These are phyloP conservation scores for Rousettus madagascariensis DNA, from an alignment of 2,797 vertebrate species.

Conservation along the genomic window DNA sequence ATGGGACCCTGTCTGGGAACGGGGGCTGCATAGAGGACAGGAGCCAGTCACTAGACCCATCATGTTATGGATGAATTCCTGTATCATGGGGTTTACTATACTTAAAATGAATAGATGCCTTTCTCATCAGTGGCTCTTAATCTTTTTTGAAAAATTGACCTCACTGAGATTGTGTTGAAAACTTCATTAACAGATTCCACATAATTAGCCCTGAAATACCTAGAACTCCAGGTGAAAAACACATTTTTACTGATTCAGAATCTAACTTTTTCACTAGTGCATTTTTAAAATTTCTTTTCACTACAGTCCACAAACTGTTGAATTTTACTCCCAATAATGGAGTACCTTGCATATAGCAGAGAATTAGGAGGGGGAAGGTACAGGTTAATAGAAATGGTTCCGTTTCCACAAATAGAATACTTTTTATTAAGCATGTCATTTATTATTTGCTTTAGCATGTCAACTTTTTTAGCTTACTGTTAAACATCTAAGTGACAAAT, in stretches of 20 bases:
- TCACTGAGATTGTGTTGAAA: conserved; percentile 11
- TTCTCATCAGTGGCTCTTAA: conserved; percentile 24
- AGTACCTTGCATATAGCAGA: background rate
- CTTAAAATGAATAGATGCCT: background rate
- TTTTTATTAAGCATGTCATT: background rate
- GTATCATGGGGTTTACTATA: background rate
- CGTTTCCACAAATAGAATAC: background rate
- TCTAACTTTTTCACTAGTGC: background rate
- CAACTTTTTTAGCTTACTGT: background rate
- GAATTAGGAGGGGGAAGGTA: background rate
- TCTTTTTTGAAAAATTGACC: conserved; percentile 1
- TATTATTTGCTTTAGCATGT: background rate
- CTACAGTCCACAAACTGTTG: background rate
- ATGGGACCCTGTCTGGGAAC: background rate
- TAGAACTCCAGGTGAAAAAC: conserved; percentile 1
- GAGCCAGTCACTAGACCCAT: background rate
- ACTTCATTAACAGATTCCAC: background rate
- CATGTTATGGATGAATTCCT: background rate
- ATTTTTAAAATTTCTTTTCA: background rate
- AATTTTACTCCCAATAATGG: background rate
- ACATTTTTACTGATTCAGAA: background rate
- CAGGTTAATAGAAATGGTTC: background rate
- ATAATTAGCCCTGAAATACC: background rate
- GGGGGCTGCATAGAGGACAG: background rate
- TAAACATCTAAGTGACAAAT: background rate